A percentile compares a stretch with the other conserved stretches of the same genome.
These are phyloP conservation scores for Rhizoglyphus robini DNA, from an alignment of 1,140 invertebrate species.

Conservation along the genomic window DNA sequence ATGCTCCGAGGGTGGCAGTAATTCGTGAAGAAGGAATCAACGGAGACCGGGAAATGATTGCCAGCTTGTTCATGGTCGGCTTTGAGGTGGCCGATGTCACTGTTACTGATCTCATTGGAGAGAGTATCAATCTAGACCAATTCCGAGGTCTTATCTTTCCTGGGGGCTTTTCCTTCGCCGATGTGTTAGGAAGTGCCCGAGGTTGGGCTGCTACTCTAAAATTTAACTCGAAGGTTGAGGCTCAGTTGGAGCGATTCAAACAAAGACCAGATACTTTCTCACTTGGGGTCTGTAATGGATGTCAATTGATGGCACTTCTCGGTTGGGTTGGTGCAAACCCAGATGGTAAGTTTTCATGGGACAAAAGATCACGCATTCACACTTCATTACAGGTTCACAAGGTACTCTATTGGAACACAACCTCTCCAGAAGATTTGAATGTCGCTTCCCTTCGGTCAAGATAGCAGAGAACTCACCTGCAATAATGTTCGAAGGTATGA, in stretches of 20 bases:
- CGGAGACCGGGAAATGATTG: conserved; percentile 92
- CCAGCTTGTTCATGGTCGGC: conserved; percentile 73
- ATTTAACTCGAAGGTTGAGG: conserved; percentile 48
- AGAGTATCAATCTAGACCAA: conserved; percentile 51
- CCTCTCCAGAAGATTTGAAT: conserved; percentile 74
- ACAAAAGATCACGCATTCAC: background rate
- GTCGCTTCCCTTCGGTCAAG: conserved; percentile 68
- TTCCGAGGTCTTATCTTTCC: conserved; percentile 87
- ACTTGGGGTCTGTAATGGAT: conserved; percentile 93
- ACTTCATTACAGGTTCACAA: conserved; percentile 26
- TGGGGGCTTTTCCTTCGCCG: conserved; percentile 94
- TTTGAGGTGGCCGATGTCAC: conserved; percentile 83
- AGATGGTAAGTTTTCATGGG: background rate
- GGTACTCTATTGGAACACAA: conserved; percentile 71
- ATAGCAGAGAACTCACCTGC: conserved; percentile 51
- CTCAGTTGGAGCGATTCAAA: conserved; percentile 59
- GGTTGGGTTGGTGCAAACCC: conserved; percentile 35
- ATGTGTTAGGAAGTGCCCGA: conserved; percentile 90
- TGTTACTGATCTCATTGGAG: conserved; percentile 61
- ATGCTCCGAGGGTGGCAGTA: conserved; percentile 61
- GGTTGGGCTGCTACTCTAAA: conserved; percentile 84
- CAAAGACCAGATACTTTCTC: conserved; percentile 70
- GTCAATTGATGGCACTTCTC: conserved; percentile 75
- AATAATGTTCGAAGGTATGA: conserved; percentile 79
- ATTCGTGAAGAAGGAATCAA: conserved; percentile 92